Percentiles rank a stretch among this genome's conserved stretches.
These are phyloP conservation scores for Zootoca vivipara DNA, from an alignment of 2,113 vertebrate genomes.

Conservation along the genomic window DNA sequence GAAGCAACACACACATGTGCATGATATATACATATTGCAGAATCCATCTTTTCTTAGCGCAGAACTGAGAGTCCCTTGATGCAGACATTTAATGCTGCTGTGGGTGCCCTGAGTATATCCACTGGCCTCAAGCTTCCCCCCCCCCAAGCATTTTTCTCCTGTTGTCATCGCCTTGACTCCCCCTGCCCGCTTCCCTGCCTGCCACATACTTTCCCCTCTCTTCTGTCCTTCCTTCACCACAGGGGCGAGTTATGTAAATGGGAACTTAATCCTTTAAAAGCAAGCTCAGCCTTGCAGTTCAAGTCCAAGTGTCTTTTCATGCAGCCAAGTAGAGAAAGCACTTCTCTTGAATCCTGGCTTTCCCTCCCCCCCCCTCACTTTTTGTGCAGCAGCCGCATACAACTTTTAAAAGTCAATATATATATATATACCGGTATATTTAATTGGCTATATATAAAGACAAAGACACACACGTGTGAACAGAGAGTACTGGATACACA, in stretches of 20 bases:
- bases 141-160: constrained; percentile 17
- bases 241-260: constrained; percentile 65
- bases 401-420: background rate
- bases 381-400: constrained; percentile 31
- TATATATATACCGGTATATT: background rate
- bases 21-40: background rate
- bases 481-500: background rate
- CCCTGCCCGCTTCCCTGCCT: background rate
- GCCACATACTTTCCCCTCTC: constrained; percentile 19
- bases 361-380: background rate
- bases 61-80: background rate
- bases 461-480: background rate
- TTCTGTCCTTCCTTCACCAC: constrained; percentile 38
- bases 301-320: constrained; percentile 64
- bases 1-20: background rate
- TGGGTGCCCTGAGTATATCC: background rate
- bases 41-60: background rate
- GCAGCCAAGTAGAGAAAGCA: constrained; percentile 40
- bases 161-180: background rate
- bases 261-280: constrained; percentile 65
- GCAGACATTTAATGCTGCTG: background rate
- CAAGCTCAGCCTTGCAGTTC: constrained; percentile 59
- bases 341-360: background rate
- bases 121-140: background rate
- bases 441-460: background rate